These are phyloP conservation scores for Cerceris rybyensis DNA, from an alignment of 2,888 invertebrate species.

Conservation along the genomic window DNA sequence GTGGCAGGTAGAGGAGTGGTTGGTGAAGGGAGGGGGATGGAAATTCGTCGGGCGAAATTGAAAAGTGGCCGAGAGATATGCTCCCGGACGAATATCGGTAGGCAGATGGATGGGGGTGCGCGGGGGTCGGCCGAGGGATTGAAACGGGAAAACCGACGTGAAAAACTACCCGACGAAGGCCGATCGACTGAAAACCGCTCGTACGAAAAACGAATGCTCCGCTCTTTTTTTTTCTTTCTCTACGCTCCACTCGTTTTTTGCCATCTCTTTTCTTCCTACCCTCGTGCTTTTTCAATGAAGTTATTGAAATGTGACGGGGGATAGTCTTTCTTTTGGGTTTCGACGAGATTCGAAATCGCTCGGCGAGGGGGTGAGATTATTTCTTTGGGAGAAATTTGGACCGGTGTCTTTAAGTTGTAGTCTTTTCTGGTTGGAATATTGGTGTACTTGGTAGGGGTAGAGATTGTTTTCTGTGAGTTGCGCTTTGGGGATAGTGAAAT, in stretches of 20 bases:
- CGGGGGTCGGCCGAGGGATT: slow-evolving; percentile 66
- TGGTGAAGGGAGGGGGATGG: slow-evolving; percentile 11
- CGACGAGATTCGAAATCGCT: not conserved
- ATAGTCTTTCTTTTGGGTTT: not conserved
- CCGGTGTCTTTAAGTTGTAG: not conserved
- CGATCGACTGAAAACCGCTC: slow-evolving; percentile 64
- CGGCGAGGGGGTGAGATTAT: not conserved
- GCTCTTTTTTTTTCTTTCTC: not conserved
- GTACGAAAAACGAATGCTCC: slow-evolving; percentile 21
- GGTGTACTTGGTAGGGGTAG: too few species aligned
- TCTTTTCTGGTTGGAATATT: not conserved
- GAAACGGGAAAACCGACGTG: slow-evolving; percentile 65
- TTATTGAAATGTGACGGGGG: slow-evolving; percentile 20
- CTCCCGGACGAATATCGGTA: slow-evolving; percentile 64
- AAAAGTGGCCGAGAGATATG: slow-evolving; percentile 70
- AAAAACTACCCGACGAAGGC: slow-evolving; percentile 65
- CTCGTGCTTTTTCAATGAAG: not conserved
- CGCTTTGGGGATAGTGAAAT: too few species aligned
- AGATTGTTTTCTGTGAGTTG: too few species aligned
- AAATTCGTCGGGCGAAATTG: slow-evolving; percentile 68
- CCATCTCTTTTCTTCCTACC: not conserved
- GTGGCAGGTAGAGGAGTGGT: too few species aligned
- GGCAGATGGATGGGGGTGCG: slow-evolving; percentile 63
- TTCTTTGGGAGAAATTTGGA: not conserved
- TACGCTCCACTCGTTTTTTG: not conserved